These are phyloP conservation scores for Prunella strophiata DNA, from an alignment of 2,797 vertebrate species.

Conservation along the genomic window DNA sequence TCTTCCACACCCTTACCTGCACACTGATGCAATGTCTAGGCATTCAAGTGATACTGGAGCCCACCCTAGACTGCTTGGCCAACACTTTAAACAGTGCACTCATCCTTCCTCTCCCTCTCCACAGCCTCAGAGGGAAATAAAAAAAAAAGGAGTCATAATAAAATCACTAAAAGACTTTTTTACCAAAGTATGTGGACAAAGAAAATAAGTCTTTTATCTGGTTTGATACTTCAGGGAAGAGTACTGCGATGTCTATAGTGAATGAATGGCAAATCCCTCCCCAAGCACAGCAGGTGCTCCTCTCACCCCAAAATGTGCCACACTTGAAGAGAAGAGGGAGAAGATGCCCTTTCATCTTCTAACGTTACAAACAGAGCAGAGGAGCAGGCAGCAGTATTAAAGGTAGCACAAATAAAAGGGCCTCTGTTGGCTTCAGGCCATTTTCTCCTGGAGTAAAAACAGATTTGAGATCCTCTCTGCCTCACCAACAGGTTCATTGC, in stretches of 20 bases:
- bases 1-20: background rate
- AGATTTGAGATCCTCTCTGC: background rate
- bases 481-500: background rate
- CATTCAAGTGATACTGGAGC: background rate
- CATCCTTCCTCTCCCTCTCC: background rate
- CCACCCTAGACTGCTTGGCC: background rate
- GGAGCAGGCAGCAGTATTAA: background rate
- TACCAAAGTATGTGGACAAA: background rate
- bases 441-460: background rate
- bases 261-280: background rate
- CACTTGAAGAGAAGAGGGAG: background rate
- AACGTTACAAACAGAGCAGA: background rate
- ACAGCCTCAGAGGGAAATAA: background rate
- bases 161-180: background rate
- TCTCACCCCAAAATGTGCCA: background rate
- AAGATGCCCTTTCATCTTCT: background rate
- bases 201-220: background rate
- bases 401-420: background rate
- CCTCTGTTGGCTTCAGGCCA: background rate
- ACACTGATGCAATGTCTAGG: background rate
- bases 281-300: background rate
- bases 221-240: background rate
- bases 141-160: background rate
- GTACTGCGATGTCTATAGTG: background rate
- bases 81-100: background rate